Percentiles rank a stretch among this genome's conserved stretches.
Conservation (phyloP, 1,140 invertebrate genomes). For the Lerema accius region DNA sequence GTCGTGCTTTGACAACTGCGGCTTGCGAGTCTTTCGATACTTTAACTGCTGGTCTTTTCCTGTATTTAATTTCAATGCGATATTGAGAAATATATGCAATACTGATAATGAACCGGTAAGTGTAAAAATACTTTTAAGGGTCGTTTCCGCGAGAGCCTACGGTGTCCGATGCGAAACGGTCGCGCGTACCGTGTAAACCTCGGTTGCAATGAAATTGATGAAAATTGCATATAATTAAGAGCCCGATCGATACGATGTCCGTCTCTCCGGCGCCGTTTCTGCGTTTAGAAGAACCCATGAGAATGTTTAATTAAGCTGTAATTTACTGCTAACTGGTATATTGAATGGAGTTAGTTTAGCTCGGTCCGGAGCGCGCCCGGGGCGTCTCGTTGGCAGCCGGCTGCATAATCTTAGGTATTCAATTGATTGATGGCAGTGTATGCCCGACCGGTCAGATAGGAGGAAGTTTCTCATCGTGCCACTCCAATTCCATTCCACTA, state of each 20-base stretch:
- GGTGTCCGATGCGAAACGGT: not conserved
- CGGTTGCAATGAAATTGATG: conserved; percentile 53
- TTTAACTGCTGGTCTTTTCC: conserved; percentile 17
- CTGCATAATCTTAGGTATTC: conserved; percentile 46
- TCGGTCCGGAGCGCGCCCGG: conserved; percentile 40
- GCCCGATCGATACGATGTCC: conserved; percentile 35
- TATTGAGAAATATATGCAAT: conserved; percentile 10
- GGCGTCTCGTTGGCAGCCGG: conserved; percentile 35
- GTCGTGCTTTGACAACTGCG: conserved; percentile 2
- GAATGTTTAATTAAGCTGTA: conserved; percentile 70
- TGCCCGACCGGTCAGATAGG: conserved; percentile 28
- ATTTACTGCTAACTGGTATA: conserved; percentile 63
- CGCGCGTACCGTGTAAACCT: conserved; percentile 22
- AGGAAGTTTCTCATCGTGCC: conserved; percentile 31
- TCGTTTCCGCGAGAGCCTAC: conserved; percentile 14
- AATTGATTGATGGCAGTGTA: conserved; percentile 46
- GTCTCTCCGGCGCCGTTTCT: conserved; percentile 43
- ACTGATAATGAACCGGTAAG: no score
- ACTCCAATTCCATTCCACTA: conserved; percentile 30
- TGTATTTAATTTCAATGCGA: conserved; percentile 4
- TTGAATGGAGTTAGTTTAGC: conserved; percentile 49
- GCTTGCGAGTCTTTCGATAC: not conserved
- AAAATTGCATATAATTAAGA: conserved; percentile 67
- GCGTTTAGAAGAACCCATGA: conserved; percentile 39
- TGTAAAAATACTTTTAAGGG: conserved; percentile 11